Base-by-base conservation (phyloP, 1,140 invertebrate genomes). In the Sinella curviseta region DNA sequence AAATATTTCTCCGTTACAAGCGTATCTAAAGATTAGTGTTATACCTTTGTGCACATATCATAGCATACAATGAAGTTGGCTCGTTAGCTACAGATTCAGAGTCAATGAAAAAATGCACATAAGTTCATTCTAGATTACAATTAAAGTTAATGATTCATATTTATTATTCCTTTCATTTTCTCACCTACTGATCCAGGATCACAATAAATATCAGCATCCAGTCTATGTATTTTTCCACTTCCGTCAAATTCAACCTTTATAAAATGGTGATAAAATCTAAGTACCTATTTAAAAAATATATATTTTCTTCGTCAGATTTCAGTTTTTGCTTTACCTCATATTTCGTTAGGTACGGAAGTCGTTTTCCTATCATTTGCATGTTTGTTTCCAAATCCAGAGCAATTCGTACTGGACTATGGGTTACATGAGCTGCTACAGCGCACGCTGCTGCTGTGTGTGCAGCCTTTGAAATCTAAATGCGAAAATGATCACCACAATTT, bases 151-250 rank as follows among this genome's bases (percentile, higher is more conserved):
- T n/a, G n/a, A n/a, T n/a, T n/a, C n/a, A n/a, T n/a, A n/a, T n/a
- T n/a, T n/a, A n/a, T n/a, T n/a, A n/a, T n/a, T n/a, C n/a, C n/a
- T n/a, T n/a, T n/a, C n/a, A n/a, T n/a, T n/a, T n/a, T n/a, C n/a
- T n/a, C n/a, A n/a, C n/a, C n/a, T n/a, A n/a, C n/a, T n/a, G 85
- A 88, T 0, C 93, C 93, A n/a, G 87, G 85, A 84, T 94, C 92
- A 84, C 90, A 88, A 84, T 90, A 92, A 67, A 91, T 89, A 1
- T 86, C 87, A 30, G 87, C 87, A 57, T 91, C 89, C 24, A 94
- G 84, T 77, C 91, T 91, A 60, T 92, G 90, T 54, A 94, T 92
- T 82, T 89, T 88, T 2, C 93, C 93, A 14, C 88, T 85, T 14
- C 90, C 86, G 84, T 93, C 89, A 1, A 93, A 89, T 8, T 90